A percentile compares a stretch with the other conserved stretches of the same genome.
These are phyloP conservation scores for Trichechus manatus DNA, from an alignment of 2,113 vertebrate species.

Conservation along the genomic window DNA sequence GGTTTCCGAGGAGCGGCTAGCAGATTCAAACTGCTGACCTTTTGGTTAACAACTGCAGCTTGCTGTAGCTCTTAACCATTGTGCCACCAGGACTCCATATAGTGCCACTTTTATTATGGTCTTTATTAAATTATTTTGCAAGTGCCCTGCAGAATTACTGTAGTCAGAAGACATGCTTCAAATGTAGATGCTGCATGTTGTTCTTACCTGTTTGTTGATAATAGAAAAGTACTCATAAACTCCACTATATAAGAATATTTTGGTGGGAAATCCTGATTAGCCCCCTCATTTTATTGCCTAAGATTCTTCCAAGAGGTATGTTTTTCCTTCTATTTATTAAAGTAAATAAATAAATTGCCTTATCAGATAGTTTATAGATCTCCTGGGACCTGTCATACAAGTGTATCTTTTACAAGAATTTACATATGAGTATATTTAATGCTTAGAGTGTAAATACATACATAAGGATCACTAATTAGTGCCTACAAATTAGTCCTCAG, in stretches of 20 bases:
- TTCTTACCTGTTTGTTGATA: accelerated
- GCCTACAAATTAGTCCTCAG: neutral
- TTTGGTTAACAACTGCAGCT: no score
- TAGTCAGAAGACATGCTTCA: neutral
- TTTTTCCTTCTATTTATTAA: neutral
- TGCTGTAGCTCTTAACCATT: no score
- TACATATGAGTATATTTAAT: neutral
- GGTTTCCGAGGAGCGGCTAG: no score
- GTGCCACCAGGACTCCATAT: no score
- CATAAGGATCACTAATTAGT: neutral
- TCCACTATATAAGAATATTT: neutral
- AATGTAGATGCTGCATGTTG: neutral
- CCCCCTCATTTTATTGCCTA: neutral
- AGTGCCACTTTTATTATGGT: neutral
- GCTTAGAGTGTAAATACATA: neutral
- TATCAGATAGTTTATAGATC: neutral
- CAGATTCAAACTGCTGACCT: no score
- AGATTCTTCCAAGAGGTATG: neutral
- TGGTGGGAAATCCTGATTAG: neutral
- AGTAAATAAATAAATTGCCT: neutral
- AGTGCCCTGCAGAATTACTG: neutral
- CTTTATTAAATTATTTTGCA: neutral
- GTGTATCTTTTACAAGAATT: neutral
- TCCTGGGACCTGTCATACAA: neutral
- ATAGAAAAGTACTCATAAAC: neutral